Base-by-base conservation (phyloP, 2,113 vertebrate species). In the Xerus inauris region DNA sequence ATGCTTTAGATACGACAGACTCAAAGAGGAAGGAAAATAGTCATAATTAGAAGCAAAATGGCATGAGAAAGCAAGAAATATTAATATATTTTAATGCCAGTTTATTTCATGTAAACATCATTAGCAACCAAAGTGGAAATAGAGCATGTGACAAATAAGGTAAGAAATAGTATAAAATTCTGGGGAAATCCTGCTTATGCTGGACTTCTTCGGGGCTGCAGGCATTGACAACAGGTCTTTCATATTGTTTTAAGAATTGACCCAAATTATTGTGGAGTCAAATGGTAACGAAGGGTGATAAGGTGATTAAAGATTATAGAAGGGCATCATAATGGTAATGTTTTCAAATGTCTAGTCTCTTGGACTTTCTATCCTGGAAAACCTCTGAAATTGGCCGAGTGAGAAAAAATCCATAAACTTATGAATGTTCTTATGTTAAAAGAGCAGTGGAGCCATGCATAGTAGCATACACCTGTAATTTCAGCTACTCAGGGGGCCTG, bases 21-120 rank as follows among this genome's bases (percentile, higher is more conserved):
- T 54, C 45, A 92, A 94, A 94, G 19, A 82, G 1, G 49, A 73
- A 89, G 45, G 26, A 90, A 96, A 62, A 76, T 28, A n/a, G 6
- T 73, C 8, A 32, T 24, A 85, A 95, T 73, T 72, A 84, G 45
- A 84, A 47, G 75, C 38, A 88, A 73, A 81, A 17, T 67, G 38
- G 42, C 40, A 57, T 7, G 38, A 92, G 20, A 77, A 42, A 35
- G 35, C 32, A 82, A 62, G 38, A 85, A 88, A 67, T 81, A n/a
- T 10, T 75, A 82, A 87, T 89, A n/a, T 47, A 49, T 45, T 26
- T 87, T 65, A 38, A 30, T 75, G 12, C 24, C 40, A 40, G 35
- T 28, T 67, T 32, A 67, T 54, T 87, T 87, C 38, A 45, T 75
- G 4, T 76, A 64, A 87, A 54, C 62, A 35, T 96, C 5, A 77